Evolutionary conservation across 1,140 invertebrate species (phyloP), one percentile per base, ranked within the genome.

Genomic region (Sitophilus oryzae): DNA sequence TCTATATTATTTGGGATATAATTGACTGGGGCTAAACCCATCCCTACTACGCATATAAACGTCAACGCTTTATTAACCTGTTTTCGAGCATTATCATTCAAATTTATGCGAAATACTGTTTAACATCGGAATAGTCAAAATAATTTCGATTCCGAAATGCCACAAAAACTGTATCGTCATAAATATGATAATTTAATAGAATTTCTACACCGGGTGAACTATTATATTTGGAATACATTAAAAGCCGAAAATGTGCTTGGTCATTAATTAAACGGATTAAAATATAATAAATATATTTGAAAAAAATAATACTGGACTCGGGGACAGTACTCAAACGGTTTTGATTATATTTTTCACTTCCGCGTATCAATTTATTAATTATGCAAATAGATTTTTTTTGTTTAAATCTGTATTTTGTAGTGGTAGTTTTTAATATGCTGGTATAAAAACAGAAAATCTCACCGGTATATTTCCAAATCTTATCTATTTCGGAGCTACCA

Each of bases 101-200:
- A 54, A 54, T 54, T 54, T 47, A 54, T 54, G 43, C 52, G 21
- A 47, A 47, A 47, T 54, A 54, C 46, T 54, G 52, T 54, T 54
- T 38, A 54, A 41, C 52, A 54, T 54, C 44, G 45, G 47, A 54
- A 47, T 47, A 41, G 43, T 47, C 36, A 54, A 46, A 46, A 47
- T 54, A 46, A 54, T 54, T 54, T 19, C n/a, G 52, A 30, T 36
- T 52, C 52, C 43, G 41, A 41, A 54, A 54, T 54, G 36, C 44
- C 43, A 54, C 43, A 49, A 56, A 56, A 56, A 49, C 21, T 36
- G 46, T 49, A 56, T 36, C 38, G 46, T 56, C 44, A 34, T 46
- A 54, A 49, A 49, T 49, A 56, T 56, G 53, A 11, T 21, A 56
- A 56, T 56, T 25, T 22, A 49, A 56, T 56, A 56, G 53, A 56